Conservation (phyloP, 2,797 vertebrate species). For the Oryzias dopingdopingensis region DNA sequence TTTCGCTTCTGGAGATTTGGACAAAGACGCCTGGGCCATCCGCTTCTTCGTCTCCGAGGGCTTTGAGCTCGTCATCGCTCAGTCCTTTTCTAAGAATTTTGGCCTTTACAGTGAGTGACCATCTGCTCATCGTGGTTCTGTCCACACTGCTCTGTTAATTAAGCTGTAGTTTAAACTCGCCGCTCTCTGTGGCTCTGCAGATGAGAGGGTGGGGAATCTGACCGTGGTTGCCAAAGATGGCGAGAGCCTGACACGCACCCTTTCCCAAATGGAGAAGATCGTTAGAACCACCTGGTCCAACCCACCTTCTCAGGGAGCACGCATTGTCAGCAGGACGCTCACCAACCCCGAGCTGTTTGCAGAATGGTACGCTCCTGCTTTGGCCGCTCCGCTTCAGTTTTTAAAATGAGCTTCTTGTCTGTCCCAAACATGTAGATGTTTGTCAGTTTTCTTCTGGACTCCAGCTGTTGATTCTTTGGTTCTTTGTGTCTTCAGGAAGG, state of each 20-base stretch:
- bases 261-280: conserved; percentile 98
- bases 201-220: conserved; percentile 94
- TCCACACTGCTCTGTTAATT: too few relatives aligned
- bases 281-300: conserved; percentile 96
- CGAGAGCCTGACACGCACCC: conserved; percentile 81
- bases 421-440: background rate
- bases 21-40: conserved; percentile 93
- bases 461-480: too few relatives aligned
- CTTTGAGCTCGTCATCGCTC: conserved; percentile 93
- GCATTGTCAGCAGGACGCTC: conserved; percentile 88
- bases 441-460: background rate
- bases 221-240: conserved; percentile 85
- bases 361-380: conserved; percentile 81
- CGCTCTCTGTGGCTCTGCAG: conserved; percentile 61
- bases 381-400: too few relatives aligned
- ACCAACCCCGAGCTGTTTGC: conserved; percentile 85
- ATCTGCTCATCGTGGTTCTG: too few relatives aligned
- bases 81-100: conserved; percentile 99
- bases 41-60: conserved; percentile 93
- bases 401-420: background rate
- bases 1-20: conserved; percentile 92
- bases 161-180: background rate
- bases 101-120: conserved; percentile 93
- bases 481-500: conserved; percentile 77
- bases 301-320: conserved; percentile 92